phyloP scores from a whole-genome alignment of 2,113 vertebrate species.

The Callipepla squamata region DNA sequence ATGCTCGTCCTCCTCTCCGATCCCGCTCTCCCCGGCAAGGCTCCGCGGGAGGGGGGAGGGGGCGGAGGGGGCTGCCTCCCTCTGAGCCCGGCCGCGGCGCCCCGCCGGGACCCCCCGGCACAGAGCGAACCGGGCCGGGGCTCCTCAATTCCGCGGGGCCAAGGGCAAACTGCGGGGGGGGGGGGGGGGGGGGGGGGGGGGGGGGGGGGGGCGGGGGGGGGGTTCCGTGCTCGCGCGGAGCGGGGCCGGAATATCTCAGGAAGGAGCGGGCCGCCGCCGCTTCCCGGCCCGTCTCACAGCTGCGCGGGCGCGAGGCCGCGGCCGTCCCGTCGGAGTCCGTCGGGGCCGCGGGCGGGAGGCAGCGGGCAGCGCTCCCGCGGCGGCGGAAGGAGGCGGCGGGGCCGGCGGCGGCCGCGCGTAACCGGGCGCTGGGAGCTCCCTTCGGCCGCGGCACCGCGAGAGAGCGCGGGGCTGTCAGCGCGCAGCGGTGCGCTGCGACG shows the following conservation, averaged over 20 bases:
- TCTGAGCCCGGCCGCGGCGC: neutral
- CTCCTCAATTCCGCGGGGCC: neutral
- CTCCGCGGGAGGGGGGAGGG: neutral
- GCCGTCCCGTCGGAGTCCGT: neutral
- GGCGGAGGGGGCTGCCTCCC: too few species aligned
- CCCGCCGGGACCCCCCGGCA: neutral
- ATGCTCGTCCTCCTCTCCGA: slow-evolving; percentile 61
- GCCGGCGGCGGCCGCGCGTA: neutral
- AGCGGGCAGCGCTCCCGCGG: neutral
- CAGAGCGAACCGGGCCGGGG: neutral
- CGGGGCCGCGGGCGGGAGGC: neutral
- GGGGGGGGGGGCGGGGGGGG: too few species aligned
- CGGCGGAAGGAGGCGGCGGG: neutral
- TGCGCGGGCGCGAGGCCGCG: neutral
- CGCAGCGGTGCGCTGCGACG: neutral
- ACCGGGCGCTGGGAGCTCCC: neutral
- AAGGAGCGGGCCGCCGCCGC: neutral
- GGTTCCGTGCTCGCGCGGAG: too few species aligned
- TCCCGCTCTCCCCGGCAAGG: slow-evolving; percentile 32
- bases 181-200: too few species aligned
- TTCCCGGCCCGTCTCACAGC: neutral
- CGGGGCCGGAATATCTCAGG: too few species aligned
- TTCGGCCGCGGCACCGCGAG: neutral
- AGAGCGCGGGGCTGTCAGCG: neutral
- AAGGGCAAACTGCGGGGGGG: neutral